Base-by-base conservation (phyloP, 2,113 vertebrate species). In the Tinamus guttatus region DNA sequence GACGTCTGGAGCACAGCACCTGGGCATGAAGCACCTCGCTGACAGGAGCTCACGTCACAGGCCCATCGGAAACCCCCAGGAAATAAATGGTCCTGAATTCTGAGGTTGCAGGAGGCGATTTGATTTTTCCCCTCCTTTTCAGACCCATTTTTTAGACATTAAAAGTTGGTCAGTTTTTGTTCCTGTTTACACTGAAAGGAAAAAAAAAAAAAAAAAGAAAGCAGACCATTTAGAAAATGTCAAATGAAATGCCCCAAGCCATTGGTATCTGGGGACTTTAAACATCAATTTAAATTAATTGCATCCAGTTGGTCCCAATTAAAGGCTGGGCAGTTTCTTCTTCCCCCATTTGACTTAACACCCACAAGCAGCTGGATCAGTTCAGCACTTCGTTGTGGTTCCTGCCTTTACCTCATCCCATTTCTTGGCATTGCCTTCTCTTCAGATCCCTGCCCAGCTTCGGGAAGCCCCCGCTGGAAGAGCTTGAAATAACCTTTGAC, bases 251-350 rank as follows among this genome's bases (percentile, higher is more conserved):
- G 36, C 49, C 15, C 49, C 49, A 80, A 52, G 70, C 65, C 75
- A 25, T 49, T 73, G 25, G 2, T 56, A 86, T 54, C 51, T 86
- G 25, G 52, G 36, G 40, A 32, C 43, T 81, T 89, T 73, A 52
- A 43, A 15, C 68, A 93, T 79, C n/a, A 34, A 16, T 79, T 91
- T 71, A 84, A 89, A 81, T 84, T 73, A 93, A 87, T 59, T 94
- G 58, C 80, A 86, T 51, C 45, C 38, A 40, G 20, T 75, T 92
- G 38, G 62, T 32, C 82, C 43, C 52, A 90, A 49, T 79, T 76
- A 87, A 65, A 89, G 40, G 25, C 62, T 79, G 24, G 47, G 64
- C 21, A 79, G 69, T 63, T 86, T 84, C 43, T 60, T 73, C 82
- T 51, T 67, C 45, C n/a, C 24, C 13, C 20, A 5, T 81, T 76